Evolutionary conservation across 2,888 invertebrate species (phyloP).

Genomic region (Peribatodes rhomboidaria): DNA sequence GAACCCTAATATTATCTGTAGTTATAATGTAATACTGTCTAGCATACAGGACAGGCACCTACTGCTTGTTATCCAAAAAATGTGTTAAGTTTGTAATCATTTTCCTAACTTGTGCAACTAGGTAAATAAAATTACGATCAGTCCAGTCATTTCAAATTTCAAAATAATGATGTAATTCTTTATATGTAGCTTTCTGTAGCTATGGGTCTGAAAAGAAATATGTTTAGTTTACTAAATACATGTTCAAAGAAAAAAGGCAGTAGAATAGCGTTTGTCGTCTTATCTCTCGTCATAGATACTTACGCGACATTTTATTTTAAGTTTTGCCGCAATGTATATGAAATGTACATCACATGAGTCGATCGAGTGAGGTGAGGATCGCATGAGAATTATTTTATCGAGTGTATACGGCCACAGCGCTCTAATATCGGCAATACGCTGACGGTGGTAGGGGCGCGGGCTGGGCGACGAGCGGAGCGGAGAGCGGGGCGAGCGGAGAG

Average conservation of each 20-base stretch:
- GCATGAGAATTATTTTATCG: constrained; percentile 27
- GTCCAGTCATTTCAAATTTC: too few relatives aligned
- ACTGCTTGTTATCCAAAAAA: too few relatives aligned
- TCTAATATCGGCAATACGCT: constrained; percentile 12
- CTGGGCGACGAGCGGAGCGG: constrained; percentile 1
- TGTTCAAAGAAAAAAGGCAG: background rate
- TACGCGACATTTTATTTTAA: background rate
- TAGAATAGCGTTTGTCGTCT: background rate
- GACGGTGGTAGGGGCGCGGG: background rate
- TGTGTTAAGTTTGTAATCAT: too few relatives aligned
- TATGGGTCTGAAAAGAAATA: too few relatives aligned
- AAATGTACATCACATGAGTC: background rate
- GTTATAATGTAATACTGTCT: too few relatives aligned
- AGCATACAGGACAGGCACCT: too few relatives aligned
- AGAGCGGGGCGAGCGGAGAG: background rate
- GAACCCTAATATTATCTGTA: too few relatives aligned
- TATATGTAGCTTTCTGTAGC: too few relatives aligned
- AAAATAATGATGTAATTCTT: too few relatives aligned
- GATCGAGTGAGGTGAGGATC: constrained; percentile 1
- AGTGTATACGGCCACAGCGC: constrained; percentile 9
- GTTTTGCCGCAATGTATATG: background rate
- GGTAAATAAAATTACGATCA: background rate
- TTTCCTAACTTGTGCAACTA: too few relatives aligned
- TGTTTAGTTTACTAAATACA: too few relatives aligned
- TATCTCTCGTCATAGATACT: background rate